Evolutionary conservation across 1,140 invertebrate genomes (phyloP), one percentile per base, ranked within the genome.

Genomic region (Heliconius hewitsoni): DNA sequence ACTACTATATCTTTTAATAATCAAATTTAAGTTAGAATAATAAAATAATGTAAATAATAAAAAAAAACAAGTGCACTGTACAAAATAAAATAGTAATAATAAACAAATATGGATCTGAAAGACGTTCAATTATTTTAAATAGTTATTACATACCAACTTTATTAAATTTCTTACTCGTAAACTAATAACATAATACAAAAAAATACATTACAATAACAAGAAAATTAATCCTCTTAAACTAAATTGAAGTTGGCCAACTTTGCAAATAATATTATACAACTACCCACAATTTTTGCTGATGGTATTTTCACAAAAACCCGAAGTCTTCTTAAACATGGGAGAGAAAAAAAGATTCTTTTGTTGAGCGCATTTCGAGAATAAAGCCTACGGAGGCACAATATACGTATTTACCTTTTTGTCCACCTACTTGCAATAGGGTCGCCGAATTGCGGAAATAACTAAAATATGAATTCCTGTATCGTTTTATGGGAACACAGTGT

Each of bases 301-400:
- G 30, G 71, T 92, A 91, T 87, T 57, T 30, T 39, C 71, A 81
- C 86, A 89, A 90, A 90, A 89, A 87, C 78, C 84, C 82, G 81
- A 83, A 87, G 82, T 86, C 87, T 90, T 90, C 90, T 94, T 92
- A 91, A 91, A 91, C 91, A 91, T 92, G 85, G 88, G 82, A 87
- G 81, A 88, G 88, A 91, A 90, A 84, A 77, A 93, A 93, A 94
- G 90, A 93, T 88, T 91, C 89, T 90, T 89, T 94, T 93, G 90
- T 94, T 84, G 84, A 85, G 76, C 82, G 82, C 86, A 90, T 88
- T 93, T 90, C 85, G 84, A 92, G 89, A 90, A 87, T 90, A 90
- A 90, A 90, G 90, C 90, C 89, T 90, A 91, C 91, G 87, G 87
- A 91, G 86, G 87, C 85, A 88, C 85, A 88, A 89, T 86, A 82